Percentiles rank a stretch among this genome's conserved stretches.
Evolutionary conservation across 2,888 invertebrate genomes (phyloP).

Genomic region (Deilephila elpenor): DNA sequence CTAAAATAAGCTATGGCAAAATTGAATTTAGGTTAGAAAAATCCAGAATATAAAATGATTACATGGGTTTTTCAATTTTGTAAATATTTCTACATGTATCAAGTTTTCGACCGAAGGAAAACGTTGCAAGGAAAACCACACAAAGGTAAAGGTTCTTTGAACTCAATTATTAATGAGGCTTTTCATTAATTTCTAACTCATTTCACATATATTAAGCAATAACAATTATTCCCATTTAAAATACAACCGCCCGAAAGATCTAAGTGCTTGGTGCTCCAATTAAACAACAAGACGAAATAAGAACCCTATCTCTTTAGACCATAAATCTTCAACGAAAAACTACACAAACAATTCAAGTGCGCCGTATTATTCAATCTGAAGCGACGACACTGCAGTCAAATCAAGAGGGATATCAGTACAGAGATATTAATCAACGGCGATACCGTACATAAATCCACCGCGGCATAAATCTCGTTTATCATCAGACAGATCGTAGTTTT

Average conservation of each 20-base stretch:
- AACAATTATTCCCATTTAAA: too few relatives aligned
- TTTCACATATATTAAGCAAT: too few relatives aligned
- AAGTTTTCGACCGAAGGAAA: background rate
- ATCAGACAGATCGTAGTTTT: constrained; percentile 54
- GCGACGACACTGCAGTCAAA: constrained; percentile 23
- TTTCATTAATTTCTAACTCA: background rate
- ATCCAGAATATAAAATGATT: too few relatives aligned
- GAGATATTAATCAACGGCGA: constrained; percentile 26
- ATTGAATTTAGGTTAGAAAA: too few relatives aligned
- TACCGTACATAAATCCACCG: constrained; percentile 49
- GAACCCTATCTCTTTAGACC: background rate
- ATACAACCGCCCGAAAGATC: too few relatives aligned
- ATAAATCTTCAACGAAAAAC: constrained; percentile 7
- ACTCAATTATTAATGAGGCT: too few relatives aligned
- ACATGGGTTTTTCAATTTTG: too few relatives aligned
- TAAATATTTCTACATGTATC: background rate
- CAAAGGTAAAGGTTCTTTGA: too few relatives aligned
- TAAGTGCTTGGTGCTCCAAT: too few relatives aligned
- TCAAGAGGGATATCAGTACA: constrained; percentile 14
- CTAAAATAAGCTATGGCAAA: background rate
- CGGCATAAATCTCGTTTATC: constrained; percentile 54
- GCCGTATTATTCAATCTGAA: background rate
- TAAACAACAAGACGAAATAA: background rate
- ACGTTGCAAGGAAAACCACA: background rate
- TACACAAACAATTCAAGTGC: background rate